Base-by-base conservation (phyloP, 1,140 invertebrate species). In the Globodera ellingtonae region DNA sequence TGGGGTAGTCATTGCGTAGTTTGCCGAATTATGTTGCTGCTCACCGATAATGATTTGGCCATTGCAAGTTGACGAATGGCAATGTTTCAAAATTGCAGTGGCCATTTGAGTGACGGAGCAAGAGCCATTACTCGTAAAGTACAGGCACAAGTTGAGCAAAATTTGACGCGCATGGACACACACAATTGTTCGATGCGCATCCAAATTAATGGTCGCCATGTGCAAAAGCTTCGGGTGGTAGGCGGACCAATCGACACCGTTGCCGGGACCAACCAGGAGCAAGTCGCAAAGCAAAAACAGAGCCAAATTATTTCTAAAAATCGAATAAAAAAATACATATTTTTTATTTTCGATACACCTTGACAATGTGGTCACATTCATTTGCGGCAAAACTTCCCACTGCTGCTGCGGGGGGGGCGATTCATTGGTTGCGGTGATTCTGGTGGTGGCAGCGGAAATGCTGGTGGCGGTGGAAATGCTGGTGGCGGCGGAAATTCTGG, bases 201-300 rank as follows among this genome's bases (percentile, higher is more conserved):
- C 94, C 86, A 96, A 90, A 65, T 96, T 96, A 0, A 98, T 92
- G 87, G 98, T 95, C 15, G 96, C 92, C 62, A 98, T 95, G 90
- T 99, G 97, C 56, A 99, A 91, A 93, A 98, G 96, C 4, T 98
- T 91, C 0, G 97, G 96, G 8, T 98, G 92, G 89, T 98, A 95
- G 72, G 96, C 93, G 0, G 95, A 94, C 97, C 97, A 99, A 90
- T 98, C 96, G 67, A 93, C 90, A 69, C 73, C 59, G 50, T 21
- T 8, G 9, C 95, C 94, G 46, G 95, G 95, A 89, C 98, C 95
- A 6, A 96, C 92, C 8, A 86, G 85, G 0, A 99, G 94, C 47
- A 99, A 93, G 89, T 99, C 97, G 24, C 94, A 94, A 6, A 99
- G 90, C 69, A 99, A 90, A 94, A 98, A 98, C 0, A 99, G 94